These are phyloP conservation scores for Podarcis raffonei DNA, from an alignment of 2,113 vertebrate genomes.

Conservation along the genomic window DNA sequence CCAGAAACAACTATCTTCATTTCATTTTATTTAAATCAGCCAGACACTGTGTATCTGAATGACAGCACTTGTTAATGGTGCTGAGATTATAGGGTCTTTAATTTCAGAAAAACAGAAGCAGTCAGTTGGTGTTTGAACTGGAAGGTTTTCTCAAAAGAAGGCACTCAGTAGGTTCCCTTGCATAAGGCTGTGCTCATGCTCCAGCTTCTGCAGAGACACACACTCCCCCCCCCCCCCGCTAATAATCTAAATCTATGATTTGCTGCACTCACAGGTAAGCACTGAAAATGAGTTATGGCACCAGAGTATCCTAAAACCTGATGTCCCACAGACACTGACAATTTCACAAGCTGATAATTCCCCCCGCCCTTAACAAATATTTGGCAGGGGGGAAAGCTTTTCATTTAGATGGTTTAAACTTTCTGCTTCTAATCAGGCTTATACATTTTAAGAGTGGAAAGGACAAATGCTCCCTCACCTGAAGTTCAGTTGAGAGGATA, in stretches of 20 bases:
- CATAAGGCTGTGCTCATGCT: constrained; percentile 37
- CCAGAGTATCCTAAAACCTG: background rate
- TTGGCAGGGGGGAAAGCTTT: background rate
- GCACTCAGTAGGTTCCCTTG: constrained; percentile 61
- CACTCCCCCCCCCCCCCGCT: constrained; percentile 30
- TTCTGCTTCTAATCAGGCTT: constrained; percentile 6
- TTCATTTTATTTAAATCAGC: constrained; percentile 99
- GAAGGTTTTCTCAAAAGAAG: constrained; percentile 68
- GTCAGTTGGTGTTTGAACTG: constrained; percentile 79
- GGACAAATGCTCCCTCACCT: background rate
- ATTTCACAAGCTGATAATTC: constrained; percentile 5
- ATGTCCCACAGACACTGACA: background rate
- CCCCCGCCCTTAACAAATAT: background rate
- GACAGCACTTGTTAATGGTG: constrained; percentile 97
- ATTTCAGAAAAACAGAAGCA: constrained; percentile 89
- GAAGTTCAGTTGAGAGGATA: background rate
- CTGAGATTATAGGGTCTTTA: constrained; percentile 94
- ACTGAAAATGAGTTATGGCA: background rate
- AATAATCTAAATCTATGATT: background rate
- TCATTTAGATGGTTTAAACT: constrained; percentile 31
- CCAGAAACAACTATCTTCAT: constrained; percentile 99
- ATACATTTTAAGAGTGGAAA: constrained; percentile 3
- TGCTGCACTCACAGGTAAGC: background rate
- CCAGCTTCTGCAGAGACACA: constrained; percentile 54
- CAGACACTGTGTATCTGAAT: constrained; percentile 99